Percentiles rank a stretch among this genome's conserved stretches.
Conservation (phyloP, 2,797 vertebrate species). For the Alfaro cultratus region DNA sequence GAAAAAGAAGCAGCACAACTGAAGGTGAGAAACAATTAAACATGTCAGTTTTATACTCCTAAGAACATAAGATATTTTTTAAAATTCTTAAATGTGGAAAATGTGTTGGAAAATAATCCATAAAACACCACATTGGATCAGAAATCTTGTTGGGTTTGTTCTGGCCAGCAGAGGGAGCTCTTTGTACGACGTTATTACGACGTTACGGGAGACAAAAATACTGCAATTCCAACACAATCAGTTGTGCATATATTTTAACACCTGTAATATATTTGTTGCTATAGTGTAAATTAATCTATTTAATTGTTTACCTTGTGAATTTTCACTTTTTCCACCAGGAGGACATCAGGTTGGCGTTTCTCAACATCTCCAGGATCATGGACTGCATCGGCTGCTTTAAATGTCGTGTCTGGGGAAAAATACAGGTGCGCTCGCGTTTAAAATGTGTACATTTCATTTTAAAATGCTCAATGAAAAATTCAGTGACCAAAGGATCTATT, state of each 20-base stretch:
- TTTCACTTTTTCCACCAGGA: constrained; percentile 75
- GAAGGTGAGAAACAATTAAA: constrained; percentile 79
- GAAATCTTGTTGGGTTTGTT: not conserved
- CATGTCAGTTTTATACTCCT: not conserved
- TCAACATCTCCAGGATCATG: constrained; percentile 96
- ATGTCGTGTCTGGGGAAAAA: constrained; percentile 94
- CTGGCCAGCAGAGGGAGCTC: not conserved
- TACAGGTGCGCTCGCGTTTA: constrained; percentile 80
- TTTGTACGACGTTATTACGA: not conserved
- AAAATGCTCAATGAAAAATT: not conserved
- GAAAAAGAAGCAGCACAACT: constrained; percentile 88
- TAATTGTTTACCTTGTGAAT: not conserved
- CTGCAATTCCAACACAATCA: not conserved
- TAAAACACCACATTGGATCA: not conserved
- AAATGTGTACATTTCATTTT: not conserved
- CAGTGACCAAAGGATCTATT: not conserved
- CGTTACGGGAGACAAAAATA: not conserved
- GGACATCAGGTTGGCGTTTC: constrained; percentile 89
- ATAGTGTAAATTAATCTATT: not conserved
- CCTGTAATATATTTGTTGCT: not conserved
- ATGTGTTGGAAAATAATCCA: not conserved
- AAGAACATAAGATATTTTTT: not conserved
- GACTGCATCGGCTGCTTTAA: constrained; percentile 96
- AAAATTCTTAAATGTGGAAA: not conserved
- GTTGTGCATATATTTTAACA: not conserved